A percentile compares a stretch with the other conserved stretches of the same genome.
phyloP scores from a whole-genome alignment of 2,797 vertebrate species.

The Carcharodon carcharias region DNA sequence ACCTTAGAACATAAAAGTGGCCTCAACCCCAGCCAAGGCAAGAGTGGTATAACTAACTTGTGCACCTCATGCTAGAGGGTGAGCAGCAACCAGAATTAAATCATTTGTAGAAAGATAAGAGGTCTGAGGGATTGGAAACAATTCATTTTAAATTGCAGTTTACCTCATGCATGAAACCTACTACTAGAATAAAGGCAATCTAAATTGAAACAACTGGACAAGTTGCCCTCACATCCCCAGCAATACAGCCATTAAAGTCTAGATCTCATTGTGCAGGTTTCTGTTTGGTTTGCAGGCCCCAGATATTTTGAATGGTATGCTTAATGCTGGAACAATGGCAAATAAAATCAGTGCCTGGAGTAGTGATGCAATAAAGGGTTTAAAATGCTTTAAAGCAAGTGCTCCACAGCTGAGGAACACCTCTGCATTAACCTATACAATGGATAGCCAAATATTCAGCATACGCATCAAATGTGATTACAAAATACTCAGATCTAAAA shows the following conservation, averaged over 20 bases:
- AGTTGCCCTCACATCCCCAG: not conserved
- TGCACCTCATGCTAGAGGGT: not conserved
- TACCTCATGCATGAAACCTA: not conserved
- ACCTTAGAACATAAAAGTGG: no score
- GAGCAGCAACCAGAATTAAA: not conserved
- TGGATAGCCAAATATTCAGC: not conserved
- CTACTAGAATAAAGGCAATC: not conserved
- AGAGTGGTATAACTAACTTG: not conserved
- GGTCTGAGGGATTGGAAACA: no score
- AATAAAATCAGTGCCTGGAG: no score
- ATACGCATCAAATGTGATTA: not conserved
- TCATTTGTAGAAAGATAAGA: no score
- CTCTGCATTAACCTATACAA: not conserved
- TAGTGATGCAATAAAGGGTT: not conserved
- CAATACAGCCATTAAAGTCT: not conserved
- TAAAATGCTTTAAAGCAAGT: not conserved
- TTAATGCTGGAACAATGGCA: not conserved
- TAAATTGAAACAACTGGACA: not conserved
- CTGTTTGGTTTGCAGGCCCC: no score
- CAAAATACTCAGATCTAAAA: not conserved
- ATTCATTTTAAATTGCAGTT: no score
- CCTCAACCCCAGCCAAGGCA: not conserved
- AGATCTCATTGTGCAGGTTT: not conserved
- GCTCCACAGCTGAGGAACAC: not conserved
- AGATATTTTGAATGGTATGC: not conserved